Percentiles rank a stretch among this genome's conserved stretches.
These are phyloP conservation scores for Digitonthophagus gazella DNA, from an alignment of 2,888 invertebrate genomes.

Conservation along the genomic window DNA sequence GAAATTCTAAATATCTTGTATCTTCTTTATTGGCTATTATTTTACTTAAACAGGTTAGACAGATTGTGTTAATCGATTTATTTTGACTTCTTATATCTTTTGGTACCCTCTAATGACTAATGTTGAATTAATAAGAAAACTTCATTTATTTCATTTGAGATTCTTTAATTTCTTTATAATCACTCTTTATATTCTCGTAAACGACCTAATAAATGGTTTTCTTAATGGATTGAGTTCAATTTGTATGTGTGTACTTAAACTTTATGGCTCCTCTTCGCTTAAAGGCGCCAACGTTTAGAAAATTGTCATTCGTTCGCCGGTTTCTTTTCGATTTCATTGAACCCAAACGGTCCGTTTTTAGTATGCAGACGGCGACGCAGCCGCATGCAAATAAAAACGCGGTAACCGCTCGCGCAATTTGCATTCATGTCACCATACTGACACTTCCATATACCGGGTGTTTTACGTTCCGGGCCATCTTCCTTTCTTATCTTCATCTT, in stretches of 20 bases:
- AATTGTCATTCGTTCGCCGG: neutral
- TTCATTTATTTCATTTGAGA: too few relatives aligned
- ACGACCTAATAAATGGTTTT: too few relatives aligned
- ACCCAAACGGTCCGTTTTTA: neutral
- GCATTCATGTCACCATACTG: neutral
- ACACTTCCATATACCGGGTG: neutral
- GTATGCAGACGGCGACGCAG: neutral
- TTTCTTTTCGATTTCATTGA: conserved; percentile 7
- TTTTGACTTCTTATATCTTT: too few relatives aligned
- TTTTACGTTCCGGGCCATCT: neutral
- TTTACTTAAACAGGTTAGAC: too few relatives aligned
- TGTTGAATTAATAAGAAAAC: too few relatives aligned
- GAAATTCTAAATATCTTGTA: too few relatives aligned
- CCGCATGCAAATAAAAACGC: neutral
- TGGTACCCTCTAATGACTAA: too few relatives aligned
- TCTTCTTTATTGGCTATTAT: too few relatives aligned
- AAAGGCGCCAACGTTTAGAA: neutral
- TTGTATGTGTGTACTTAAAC: too few relatives aligned
- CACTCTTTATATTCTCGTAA: neutral
- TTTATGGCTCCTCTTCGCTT: too few relatives aligned
- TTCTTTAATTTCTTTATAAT: neutral
- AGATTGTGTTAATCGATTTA: too few relatives aligned
- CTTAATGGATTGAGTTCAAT: too few relatives aligned
- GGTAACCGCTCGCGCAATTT: neutral
- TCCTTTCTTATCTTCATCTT: neutral